phyloP scores from a whole-genome alignment of 2,888 invertebrate species.

The Dryobota labecula region DNA sequence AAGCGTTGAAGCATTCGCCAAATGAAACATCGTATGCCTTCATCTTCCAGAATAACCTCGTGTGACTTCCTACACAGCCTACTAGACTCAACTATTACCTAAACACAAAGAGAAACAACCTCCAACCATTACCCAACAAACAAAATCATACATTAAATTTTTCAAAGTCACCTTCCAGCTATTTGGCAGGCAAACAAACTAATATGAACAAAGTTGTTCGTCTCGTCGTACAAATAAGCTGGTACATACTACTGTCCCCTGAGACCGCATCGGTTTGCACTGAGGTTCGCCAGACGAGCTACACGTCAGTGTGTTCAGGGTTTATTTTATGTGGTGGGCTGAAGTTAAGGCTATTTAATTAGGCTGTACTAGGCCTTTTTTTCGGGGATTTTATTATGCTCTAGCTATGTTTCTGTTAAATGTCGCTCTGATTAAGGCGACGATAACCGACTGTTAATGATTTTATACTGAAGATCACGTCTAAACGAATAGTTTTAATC shows the following conservation, averaged over 20 bases:
- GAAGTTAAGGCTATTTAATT: constrained; percentile 39
- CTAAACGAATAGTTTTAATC: too few relatives aligned
- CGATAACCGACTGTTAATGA: too few relatives aligned
- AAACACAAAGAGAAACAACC: not conserved
- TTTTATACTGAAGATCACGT: too few relatives aligned
- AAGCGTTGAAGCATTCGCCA: too few relatives aligned
- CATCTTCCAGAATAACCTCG: too few relatives aligned
- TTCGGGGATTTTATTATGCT: not conserved
- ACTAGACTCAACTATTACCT: not conserved
- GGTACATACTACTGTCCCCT: constrained; percentile 11
- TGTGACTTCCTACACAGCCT: not conserved
- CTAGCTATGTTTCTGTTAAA: not conserved
- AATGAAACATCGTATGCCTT: too few relatives aligned
- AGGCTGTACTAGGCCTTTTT: constrained; percentile 2
- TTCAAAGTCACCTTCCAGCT: constrained; percentile 34
- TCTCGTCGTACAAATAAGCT: constrained; percentile 46
- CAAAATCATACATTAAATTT: constrained; percentile 12
- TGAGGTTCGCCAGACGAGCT: constrained; percentile 40
- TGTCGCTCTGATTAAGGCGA: too few relatives aligned
- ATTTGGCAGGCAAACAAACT: constrained; percentile 35
- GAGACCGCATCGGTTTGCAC: constrained; percentile 45
- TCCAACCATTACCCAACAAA: constrained; percentile 2
- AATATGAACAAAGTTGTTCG: constrained; percentile 53
- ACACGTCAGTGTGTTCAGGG: constrained; percentile 28
- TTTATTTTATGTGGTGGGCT: constrained; percentile 24